Evolutionary conservation across 2,113 vertebrate species (phyloP).

Genomic region (Dendrocopos noguchii): DNA sequence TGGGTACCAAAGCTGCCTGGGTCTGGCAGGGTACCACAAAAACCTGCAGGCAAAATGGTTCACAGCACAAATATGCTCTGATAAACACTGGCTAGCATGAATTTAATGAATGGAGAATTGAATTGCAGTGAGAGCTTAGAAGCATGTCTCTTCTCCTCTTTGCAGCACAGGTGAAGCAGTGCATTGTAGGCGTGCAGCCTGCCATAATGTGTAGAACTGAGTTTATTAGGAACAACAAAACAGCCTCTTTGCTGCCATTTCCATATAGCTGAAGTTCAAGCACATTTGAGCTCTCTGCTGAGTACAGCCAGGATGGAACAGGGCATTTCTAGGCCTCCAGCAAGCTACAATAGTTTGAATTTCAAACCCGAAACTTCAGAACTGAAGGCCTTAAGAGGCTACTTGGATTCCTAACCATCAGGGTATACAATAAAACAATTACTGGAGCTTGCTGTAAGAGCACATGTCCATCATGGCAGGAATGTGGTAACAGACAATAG

Average conservation of each 20-base stretch:
- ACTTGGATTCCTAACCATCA: neutral
- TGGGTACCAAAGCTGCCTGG: neutral
- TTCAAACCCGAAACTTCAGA: neutral
- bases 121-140: neutral
- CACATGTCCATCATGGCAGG: neutral
- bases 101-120: neutral
- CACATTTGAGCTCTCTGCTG: neutral
- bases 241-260: neutral
- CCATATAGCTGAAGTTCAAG: neutral
- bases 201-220: neutral
- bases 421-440: neutral
- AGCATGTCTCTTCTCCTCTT: neutral
- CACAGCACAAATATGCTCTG: neutral
- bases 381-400: neutral
- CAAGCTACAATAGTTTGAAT: neutral
- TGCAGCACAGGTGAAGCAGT: neutral
- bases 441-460: neutral
- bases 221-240: neutral
- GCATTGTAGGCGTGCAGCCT: neutral
- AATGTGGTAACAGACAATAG: neutral
- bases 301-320: neutral
- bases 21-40: neutral
- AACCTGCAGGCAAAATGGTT: neutral
- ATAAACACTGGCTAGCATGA: neutral
- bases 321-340: neutral